Base-by-base conservation (phyloP, 2,113 vertebrate genomes). In the Variabilichromis moorii region DNA sequence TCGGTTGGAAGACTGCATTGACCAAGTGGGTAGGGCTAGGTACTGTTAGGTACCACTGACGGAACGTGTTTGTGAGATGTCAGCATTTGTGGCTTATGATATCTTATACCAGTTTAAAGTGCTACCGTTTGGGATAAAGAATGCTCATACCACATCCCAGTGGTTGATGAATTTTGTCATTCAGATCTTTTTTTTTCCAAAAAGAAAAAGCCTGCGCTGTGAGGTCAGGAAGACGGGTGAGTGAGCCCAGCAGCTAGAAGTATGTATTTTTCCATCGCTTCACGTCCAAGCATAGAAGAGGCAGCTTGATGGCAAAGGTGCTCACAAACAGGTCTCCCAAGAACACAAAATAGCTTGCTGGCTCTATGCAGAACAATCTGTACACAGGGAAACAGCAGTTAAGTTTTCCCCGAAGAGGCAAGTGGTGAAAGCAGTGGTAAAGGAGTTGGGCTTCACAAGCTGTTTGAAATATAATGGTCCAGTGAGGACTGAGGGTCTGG, bases 101-200 rank as follows among this genome's bases (percentile, higher is more conserved):
- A 12, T 35, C 61, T 66, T 66, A 37, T 37, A 66, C 33, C 31
- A 66, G 33, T 66, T 66, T 66, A 3, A 66, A 37, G 61, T 66
- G 61, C 33, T 66, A n/a, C 10, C 1, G 1, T 0, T 66, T 66
- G 17, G 61, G 17, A 37, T 37, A 19, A 11, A 11, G 61, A 37
- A 66, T 8, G 61, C 61, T 66, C 1, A 0, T 1, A 10, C 61
- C 61, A n/a, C 10, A 0, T 66, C 28, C 31, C 61, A n/a, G 1
- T 12, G 33, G 33, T 68, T 68, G 11, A 68, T 37, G 33, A 68
- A 68, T 37, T 68, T 63, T 63, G 63, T 37, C 33, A 68, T 68
- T 37, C 63, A 68, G 33, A 37, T 37, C 3, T 66, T 2, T 61
- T 33, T 54, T 61, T 33, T 33, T 3, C 9, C 28, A 19, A 33